A percentile compares a stretch with the other conserved stretches of the same genome.
These are phyloP conservation scores for Lateolabrax maculatus DNA, from an alignment of 2,797 vertebrate species.

Conservation along the genomic window DNA sequence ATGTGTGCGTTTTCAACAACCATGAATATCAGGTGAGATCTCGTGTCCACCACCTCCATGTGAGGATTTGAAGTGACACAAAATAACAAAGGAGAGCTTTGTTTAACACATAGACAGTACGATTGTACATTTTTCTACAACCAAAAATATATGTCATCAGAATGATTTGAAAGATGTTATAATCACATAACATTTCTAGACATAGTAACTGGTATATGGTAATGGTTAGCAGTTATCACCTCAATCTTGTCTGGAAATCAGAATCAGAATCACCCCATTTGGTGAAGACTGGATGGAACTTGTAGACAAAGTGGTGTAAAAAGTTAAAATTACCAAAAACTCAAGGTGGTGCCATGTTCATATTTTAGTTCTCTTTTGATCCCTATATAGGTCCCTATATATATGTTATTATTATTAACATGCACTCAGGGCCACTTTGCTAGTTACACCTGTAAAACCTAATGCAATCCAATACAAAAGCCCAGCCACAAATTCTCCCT, in stretches of 20 bases:
- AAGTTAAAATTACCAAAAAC: no score
- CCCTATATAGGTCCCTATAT: no score
- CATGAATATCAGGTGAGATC: slow-evolving; percentile 77
- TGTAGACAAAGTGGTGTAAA: no score
- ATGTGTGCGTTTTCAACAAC: slow-evolving; percentile 77
- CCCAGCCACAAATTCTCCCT: background rate
- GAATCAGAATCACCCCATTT: no score
- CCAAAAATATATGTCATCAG: background rate
- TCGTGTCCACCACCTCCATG: background rate
- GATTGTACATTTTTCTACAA: background rate
- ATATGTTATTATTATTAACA: no score
- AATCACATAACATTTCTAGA: slow-evolving; percentile 1
- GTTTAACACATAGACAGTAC: background rate
- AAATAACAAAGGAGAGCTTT: background rate
- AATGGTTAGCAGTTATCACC: background rate
- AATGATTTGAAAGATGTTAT: background rate
- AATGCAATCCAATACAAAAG: background rate
- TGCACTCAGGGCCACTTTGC: no score
- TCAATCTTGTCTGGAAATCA: background rate
- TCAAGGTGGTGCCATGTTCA: no score
- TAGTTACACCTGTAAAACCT: background rate
- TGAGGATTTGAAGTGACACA: background rate
- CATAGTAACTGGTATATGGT: background rate
- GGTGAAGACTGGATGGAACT: no score
- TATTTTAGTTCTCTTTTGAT: no score